Evolutionary conservation across 2,888 invertebrate genomes (phyloP), one percentile per base, ranked within the genome.

Genomic region (Cryptosula pallasiana): DNA sequence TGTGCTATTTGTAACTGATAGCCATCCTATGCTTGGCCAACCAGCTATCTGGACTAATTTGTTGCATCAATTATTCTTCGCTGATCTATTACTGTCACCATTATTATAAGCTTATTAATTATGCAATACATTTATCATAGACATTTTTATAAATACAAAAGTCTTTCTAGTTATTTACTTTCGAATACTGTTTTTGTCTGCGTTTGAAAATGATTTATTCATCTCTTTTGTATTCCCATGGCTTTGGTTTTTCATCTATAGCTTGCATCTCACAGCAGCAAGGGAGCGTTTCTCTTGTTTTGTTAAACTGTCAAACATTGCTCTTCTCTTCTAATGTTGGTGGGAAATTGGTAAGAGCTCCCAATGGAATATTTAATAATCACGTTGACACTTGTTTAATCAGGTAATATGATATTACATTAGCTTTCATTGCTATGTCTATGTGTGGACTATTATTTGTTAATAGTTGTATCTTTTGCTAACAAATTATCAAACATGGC

Each of bases 321-420:
- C 5, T n/a, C 5, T 5, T 32, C 5, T 32, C 2, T 63, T 63
- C 27, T 9, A 32, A 34, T 63, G 29, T 27, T 27, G 34, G 63
- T 63, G 63, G n/a, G 63, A 63, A 63, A 63, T 63, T 57, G 25
- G 63, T 9, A 32, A 25, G 32, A 63, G 57, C 2, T 63, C 63
- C 32, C 63, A 32, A 2, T 63, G 63, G 63, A 63, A 63, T 63
- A 25, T 32, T 13, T n/a, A n/a, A 13, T 57, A 57, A 57, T 57
- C 57, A 57, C 20, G 25, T 13, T 63, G 63, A 63, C 63, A 63
- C 20, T 32, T 63, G 2, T 57, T 1, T 63, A 25, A 63, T 32
- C 63, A 63, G 20, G 63, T 63, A 63, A 63, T 63, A 27, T 63
- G 63, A 63, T 63, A 63, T 63, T 63, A 16, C 32, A 63, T 63